Percentiles rank a stretch among this genome's conserved stretches.
phyloP scores from a whole-genome alignment of 2,797 vertebrate species.

The Microchirus variegatus region DNA sequence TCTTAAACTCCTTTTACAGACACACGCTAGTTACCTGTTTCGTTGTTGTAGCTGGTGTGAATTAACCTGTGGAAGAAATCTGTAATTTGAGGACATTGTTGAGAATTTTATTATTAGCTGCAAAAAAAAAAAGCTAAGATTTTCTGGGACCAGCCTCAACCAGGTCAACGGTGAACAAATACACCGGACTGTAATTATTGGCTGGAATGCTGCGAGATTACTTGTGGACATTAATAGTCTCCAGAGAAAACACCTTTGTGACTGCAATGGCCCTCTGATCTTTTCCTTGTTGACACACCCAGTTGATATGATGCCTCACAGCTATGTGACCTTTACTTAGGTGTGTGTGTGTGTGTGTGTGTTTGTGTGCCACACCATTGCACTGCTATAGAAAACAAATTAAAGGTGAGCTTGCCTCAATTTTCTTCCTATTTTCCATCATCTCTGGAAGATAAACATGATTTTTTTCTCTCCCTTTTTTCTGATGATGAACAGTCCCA shows the following conservation, averaged over 20 bases:
- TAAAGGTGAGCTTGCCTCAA: neutral
- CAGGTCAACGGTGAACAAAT: neutral
- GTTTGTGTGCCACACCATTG: neutral
- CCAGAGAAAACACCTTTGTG: constrained; percentile 1
- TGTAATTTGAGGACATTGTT: no score
- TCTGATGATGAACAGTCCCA: neutral
- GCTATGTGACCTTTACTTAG: constrained; percentile 19
- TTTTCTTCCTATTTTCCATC: neutral
- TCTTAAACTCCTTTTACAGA: no score
- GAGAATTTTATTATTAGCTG: no score
- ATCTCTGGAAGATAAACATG: neutral
- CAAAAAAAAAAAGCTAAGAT: neutral
- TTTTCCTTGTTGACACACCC: constrained; percentile 8
- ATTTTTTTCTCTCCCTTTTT: neutral
- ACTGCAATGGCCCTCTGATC: neutral
- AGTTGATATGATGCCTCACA: constrained; percentile 11
- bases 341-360: no score
- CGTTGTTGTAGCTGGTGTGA: no score
- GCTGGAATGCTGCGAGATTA: constrained; percentile 4
- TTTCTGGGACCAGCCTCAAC: neutral
- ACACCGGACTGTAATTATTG: neutral
- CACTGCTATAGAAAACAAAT: constrained; percentile 1
- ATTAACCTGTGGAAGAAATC: no score
- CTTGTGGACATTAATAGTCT: constrained; percentile 5
- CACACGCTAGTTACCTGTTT: no score